phyloP scores from a whole-genome alignment of 2,113 vertebrate species.

The Gymnobelideus leadbeateri region DNA sequence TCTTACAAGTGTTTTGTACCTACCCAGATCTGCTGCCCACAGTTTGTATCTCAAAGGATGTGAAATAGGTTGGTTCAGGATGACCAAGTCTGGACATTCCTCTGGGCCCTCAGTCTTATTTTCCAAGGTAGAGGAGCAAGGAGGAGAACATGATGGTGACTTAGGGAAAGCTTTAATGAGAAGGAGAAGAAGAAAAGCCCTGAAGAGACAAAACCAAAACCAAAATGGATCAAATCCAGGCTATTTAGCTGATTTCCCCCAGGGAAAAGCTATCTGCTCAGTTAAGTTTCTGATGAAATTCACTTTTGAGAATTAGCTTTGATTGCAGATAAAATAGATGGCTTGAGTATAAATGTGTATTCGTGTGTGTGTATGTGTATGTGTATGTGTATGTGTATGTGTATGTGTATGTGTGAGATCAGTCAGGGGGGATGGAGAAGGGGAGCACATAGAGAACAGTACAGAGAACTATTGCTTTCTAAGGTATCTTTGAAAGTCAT shows the following conservation, averaged over 20 bases:
- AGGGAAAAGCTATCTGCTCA: neutral
- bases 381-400: neutral
- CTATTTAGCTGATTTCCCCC: neutral
- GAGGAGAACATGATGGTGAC: neutral
- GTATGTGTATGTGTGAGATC: neutral
- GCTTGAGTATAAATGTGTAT: neutral
- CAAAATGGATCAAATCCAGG: neutral
- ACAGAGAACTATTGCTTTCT: neutral
- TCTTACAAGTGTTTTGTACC: neutral
- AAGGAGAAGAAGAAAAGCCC: neutral
- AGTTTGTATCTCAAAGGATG: neutral
- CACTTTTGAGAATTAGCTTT: constrained; percentile 7
- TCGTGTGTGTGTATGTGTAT: neutral
- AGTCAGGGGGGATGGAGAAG: neutral
- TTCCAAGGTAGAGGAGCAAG: neutral
- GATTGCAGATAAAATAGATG: neutral
- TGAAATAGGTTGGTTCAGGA: neutral
- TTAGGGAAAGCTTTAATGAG: neutral
- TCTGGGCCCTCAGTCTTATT: neutral
- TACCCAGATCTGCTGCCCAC: neutral
- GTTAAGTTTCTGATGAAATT: neutral
- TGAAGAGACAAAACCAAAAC: neutral
- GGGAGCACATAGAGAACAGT: neutral
- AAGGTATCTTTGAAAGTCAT: neutral
- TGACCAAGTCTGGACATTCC: neutral